Evolutionary conservation across 2,797 vertebrate species (phyloP).

Genomic region (Cottoperca gobio): DNA sequence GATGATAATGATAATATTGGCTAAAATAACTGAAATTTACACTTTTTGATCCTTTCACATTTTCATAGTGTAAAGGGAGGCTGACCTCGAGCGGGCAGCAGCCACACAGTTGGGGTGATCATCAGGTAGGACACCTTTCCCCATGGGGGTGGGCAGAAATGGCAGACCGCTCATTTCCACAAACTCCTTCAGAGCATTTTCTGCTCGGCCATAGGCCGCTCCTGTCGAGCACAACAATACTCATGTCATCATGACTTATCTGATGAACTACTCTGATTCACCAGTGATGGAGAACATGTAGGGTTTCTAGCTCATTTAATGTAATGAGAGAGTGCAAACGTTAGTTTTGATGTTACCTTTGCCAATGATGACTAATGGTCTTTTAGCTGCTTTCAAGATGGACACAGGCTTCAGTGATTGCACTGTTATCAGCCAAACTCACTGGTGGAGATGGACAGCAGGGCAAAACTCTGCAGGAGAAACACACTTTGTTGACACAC

Average conservation of each 20-base stretch:
- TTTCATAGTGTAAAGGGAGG: background rate
- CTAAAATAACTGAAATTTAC: background rate
- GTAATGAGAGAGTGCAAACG: background rate
- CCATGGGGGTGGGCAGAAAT: slow-evolving; percentile 98
- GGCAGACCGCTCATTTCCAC: slow-evolving; percentile 90
- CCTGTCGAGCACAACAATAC: slow-evolving; percentile 78
- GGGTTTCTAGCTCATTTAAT: background rate
- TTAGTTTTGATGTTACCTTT: slow-evolving; percentile 87
- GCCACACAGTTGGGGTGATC: slow-evolving; percentile 92
- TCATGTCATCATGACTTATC: background rate
- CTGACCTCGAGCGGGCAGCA: slow-evolving; percentile 93
- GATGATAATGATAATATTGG: background rate
- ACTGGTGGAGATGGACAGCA: slow-evolving; percentile 91
- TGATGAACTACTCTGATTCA: background rate
- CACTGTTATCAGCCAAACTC: slow-evolving; percentile 82
- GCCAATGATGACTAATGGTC: slow-evolving; percentile 92
- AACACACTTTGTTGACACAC: slow-evolving; percentile 4
- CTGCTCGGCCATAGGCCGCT: slow-evolving; percentile 92
- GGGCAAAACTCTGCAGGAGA: slow-evolving; percentile 72
- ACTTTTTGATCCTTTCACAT: background rate
- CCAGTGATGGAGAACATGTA: background rate
- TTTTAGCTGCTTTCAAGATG: slow-evolving; percentile 84
- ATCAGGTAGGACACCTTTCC: slow-evolving; percentile 95
- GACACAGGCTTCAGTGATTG: slow-evolving; percentile 82
- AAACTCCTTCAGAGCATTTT: slow-evolving; percentile 86